Percentiles rank a stretch among this genome's conserved stretches.
Evolutionary conservation across 2,888 invertebrate genomes (phyloP).

Genomic region (Pimpla rufipes): DNA sequence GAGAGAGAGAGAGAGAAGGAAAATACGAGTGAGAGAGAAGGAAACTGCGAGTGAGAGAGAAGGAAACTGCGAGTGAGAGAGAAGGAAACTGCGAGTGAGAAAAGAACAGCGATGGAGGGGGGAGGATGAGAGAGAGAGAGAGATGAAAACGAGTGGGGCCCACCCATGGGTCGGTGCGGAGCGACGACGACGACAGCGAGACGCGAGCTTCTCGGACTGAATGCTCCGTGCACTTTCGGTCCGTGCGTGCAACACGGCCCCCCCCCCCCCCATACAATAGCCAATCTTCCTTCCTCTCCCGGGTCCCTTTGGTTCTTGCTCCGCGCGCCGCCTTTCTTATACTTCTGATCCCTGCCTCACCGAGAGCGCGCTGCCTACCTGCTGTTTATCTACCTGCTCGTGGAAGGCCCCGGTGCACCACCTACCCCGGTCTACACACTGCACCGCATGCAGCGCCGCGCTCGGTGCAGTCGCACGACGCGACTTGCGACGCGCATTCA

Average conservation of each 20-base stretch:
- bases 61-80: too few relatives aligned
- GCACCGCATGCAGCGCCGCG: too few relatives aligned
- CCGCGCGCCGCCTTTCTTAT: slow-evolving; percentile 39
- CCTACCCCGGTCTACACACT: not conserved
- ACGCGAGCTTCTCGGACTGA: slow-evolving; percentile 22
- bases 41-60: not conserved
- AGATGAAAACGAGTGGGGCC: slow-evolving; percentile 49
- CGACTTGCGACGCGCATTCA: too few relatives aligned
- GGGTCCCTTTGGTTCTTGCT: slow-evolving; percentile 26
- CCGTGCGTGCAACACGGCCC: slow-evolving; percentile 11
- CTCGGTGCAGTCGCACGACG: not conserved
- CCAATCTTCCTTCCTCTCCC: not conserved
- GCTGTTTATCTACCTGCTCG: slow-evolving; percentile 58
- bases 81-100: not conserved
- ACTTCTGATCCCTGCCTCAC: slow-evolving; percentile 34
- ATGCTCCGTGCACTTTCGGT: slow-evolving; percentile 9
- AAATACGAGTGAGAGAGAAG: too few relatives aligned
- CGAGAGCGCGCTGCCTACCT: too few relatives aligned
- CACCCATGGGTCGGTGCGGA: slow-evolving; percentile 44
- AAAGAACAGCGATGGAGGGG: too few relatives aligned
- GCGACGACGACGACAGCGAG: slow-evolving; percentile 1
- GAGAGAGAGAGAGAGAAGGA: too few relatives aligned
- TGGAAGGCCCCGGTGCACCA: slow-evolving; percentile 20
- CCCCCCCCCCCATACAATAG: too few relatives aligned
- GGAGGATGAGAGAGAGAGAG: not conserved